Conservation (phyloP, 2,888 invertebrate species). For the Tholera decimalis region DNA sequence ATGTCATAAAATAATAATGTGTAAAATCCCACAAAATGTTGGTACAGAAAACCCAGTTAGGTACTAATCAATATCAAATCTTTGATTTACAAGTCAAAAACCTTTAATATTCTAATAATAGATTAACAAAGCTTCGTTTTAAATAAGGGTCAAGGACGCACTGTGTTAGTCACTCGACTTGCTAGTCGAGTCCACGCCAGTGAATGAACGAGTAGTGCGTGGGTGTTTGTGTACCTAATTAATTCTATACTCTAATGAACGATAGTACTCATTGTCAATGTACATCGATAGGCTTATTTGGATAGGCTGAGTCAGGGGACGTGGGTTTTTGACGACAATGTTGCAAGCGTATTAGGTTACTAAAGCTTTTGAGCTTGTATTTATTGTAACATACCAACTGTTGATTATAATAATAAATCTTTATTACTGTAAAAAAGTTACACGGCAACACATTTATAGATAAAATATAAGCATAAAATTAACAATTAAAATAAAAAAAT, state of each 20-base stretch:
- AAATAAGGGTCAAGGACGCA: conserved; percentile 56
- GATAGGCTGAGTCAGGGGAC: conserved; percentile 42
- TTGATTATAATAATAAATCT: no score
- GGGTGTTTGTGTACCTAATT: conserved; percentile 58
- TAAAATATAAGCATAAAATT: no score
- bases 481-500: no score
- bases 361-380: conserved; percentile 9
- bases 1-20: neutral
- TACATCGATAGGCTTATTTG: conserved; percentile 55
- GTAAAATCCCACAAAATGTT: conserved; percentile 6
- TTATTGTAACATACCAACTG: neutral
- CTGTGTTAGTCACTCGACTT: conserved; percentile 38
- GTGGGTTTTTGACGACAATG: conserved; percentile 54
- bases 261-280: conserved; percentile 59
- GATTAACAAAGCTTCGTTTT: conserved; percentile 33
- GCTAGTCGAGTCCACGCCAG: conserved; percentile 33
- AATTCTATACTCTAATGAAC: conserved; percentile 58
- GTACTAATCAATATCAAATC: neutral
- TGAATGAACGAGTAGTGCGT: conserved; percentile 53
- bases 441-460: no score
- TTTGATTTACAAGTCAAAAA: neutral
- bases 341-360: conserved; percentile 25
- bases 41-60: conserved; percentile 5
- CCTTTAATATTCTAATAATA: conserved; percentile 26
- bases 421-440: no score